Percentiles rank a stretch among this genome's conserved stretches.
Conservation (phyloP, 2,797 vertebrate genomes). For the Gallinago nigripennis region DNA sequence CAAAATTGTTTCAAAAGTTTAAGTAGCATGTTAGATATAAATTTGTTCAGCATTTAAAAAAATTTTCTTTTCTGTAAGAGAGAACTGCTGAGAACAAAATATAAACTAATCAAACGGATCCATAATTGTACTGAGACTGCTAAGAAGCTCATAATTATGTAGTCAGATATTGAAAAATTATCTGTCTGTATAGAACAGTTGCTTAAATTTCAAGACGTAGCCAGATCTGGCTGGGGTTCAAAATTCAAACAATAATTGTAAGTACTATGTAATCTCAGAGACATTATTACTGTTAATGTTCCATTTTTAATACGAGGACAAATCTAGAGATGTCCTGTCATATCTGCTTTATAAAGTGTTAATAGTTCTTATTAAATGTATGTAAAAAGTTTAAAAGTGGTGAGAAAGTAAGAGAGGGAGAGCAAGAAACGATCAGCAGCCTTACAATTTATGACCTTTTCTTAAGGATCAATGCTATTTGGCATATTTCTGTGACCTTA, state of each 20-base stretch:
- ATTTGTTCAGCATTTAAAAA: background rate
- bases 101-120: background rate
- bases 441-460: background rate
- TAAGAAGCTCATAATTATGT: conserved; percentile 26
- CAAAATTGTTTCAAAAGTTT: background rate
- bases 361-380: background rate
- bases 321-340: background rate
- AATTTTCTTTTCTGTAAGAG: background rate
- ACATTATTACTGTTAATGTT: background rate
- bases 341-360: background rate
- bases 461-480: background rate
- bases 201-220: background rate
- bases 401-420: background rate
- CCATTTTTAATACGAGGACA: background rate
- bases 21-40: background rate
- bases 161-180: conserved; percentile 35
- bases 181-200: background rate
- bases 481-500: background rate
- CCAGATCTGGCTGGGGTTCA: background rate
- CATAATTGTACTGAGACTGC: background rate
- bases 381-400: background rate
- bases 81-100: background rate
- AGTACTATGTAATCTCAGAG: background rate
- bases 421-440: background rate
- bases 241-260: conserved; percentile 2